Percentiles rank a stretch among this genome's conserved stretches.
These are phyloP conservation scores for Mesochorus sp. DNA, from an alignment of 2,888 invertebrate genomes.

Conservation along the genomic window DNA sequence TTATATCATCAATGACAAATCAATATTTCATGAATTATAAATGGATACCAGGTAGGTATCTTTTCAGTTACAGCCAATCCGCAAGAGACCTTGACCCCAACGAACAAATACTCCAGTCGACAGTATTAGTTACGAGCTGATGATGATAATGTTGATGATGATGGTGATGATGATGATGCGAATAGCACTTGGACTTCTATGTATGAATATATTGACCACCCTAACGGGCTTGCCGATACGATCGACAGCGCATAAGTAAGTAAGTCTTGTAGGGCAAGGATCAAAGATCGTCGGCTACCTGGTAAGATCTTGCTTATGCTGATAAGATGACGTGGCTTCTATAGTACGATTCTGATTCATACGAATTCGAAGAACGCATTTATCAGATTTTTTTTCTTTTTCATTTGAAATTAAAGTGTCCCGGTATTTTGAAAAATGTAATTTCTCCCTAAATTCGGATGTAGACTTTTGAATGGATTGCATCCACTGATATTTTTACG, in stretches of 20 bases:
- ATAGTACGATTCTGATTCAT: no score
- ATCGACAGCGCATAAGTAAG: neutral
- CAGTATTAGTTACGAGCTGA: slow-evolving; percentile 4
- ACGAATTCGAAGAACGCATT: no score
- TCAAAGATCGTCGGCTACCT: neutral
- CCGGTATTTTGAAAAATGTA: no score
- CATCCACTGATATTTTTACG: no score
- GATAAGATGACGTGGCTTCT: neutral
- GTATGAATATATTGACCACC: neutral
- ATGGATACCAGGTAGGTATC: neutral
- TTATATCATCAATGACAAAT: no score
- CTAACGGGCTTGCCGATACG: neutral
- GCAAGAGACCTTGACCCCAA: neutral
- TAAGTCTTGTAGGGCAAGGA: neutral
- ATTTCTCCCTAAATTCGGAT: no score
- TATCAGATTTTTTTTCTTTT: no score
- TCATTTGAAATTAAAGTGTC: no score
- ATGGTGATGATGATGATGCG: no score
- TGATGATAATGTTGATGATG: no score
- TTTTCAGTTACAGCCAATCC: slow-evolving; percentile 6
- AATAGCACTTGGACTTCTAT: neutral
- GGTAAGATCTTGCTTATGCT: neutral
- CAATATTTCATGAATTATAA: neutral
- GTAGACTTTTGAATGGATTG: no score
- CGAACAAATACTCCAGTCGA: slow-evolving; percentile 3